phyloP scores from a whole-genome alignment of 2,888 invertebrate genomes.

The Cheilosia vulpina region DNA sequence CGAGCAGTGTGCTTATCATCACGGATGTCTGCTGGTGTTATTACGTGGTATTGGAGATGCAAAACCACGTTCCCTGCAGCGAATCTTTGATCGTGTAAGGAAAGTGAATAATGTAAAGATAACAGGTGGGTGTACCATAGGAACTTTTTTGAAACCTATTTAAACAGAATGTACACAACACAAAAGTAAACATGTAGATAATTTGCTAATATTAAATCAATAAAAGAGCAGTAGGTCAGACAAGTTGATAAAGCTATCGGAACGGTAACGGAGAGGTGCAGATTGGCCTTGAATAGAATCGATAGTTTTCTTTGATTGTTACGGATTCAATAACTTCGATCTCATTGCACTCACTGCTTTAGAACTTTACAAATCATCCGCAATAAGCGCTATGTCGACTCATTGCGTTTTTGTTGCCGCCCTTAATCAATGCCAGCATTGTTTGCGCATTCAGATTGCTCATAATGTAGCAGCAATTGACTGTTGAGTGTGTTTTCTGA shows the following conservation, averaged over 20 bases:
- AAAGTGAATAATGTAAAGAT: slow-evolving; percentile 91
- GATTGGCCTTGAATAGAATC: neutral
- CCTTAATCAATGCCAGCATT: too few species aligned
- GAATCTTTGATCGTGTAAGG: slow-evolving; percentile 93
- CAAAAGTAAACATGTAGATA: neutral
- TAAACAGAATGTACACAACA: neutral
- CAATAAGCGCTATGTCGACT: too few species aligned
- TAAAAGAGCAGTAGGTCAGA: neutral
- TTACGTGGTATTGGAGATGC: slow-evolving; percentile 92
- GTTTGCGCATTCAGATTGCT: too few species aligned
- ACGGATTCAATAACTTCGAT: too few species aligned
- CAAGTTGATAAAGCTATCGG: neutral
- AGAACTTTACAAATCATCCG: too few species aligned
- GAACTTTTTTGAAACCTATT: neutral
- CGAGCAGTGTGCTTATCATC: slow-evolving; percentile 96
- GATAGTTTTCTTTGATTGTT: too few species aligned
- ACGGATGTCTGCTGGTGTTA: slow-evolving; percentile 93
- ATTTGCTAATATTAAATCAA: neutral
- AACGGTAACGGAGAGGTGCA: neutral
- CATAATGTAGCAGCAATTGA: too few species aligned
- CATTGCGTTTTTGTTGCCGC: too few species aligned
- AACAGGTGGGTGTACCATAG: slow-evolving; percentile 84
- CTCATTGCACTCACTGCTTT: too few species aligned
- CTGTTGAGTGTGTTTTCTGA: too few species aligned
- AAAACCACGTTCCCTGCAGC: slow-evolving; percentile 85